These are phyloP conservation scores for Plotosus lineatus DNA, from an alignment of 2,113 vertebrate genomes.

Conservation along the genomic window DNA sequence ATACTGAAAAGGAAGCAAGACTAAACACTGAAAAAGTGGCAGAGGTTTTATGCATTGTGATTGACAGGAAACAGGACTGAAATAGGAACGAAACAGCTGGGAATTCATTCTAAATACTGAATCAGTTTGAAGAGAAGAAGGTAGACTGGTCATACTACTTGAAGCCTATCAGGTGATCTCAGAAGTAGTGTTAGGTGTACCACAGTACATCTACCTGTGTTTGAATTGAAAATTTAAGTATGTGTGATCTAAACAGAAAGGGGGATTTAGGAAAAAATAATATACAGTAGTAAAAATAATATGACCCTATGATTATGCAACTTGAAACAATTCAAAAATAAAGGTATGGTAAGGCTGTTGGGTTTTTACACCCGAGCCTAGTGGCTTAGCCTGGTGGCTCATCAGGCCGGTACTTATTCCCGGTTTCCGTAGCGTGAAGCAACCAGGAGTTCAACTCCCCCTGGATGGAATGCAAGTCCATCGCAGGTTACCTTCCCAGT, in stretches of 20 bases:
- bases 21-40: not conserved
- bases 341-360: no score
- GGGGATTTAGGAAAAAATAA: not conserved
- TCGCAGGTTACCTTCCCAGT: no score
- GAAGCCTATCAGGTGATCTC: not conserved
- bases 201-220: not conserved
- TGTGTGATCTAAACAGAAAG: not conserved
- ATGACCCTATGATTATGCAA: not conserved
- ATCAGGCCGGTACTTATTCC: no score
- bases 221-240: not conserved
- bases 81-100: conserved; percentile 6
- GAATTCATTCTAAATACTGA: conserved; percentile 21
- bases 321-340: not conserved
- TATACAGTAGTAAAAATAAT: no score
- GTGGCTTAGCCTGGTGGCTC: no score
- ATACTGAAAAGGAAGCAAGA: not conserved
- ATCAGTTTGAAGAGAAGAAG: conserved; percentile 15
- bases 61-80: not conserved
- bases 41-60: not conserved
- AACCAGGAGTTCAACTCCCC: no score
- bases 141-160: conserved; percentile 14
- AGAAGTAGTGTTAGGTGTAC: not conserved
- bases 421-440: no score
- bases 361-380: no score
- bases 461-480: no score